A percentile compares a stretch with the other conserved stretches of the same genome.
Evolutionary conservation across 2,113 vertebrate genomes (phyloP).

Genomic region (Strix uralensis): DNA sequence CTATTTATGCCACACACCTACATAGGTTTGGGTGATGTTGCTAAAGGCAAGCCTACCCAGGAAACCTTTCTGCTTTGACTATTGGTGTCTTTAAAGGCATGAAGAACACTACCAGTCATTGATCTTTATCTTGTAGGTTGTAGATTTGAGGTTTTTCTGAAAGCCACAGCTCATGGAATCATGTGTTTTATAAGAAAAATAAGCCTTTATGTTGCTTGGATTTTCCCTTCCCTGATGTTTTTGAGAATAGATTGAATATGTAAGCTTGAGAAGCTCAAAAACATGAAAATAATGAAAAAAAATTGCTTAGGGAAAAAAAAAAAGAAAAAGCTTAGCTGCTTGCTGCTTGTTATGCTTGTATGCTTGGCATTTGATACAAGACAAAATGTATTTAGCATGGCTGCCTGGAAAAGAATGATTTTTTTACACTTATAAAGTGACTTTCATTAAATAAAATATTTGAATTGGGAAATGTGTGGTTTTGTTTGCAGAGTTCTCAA

Average conservation of each 20-base stretch:
- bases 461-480: neutral
- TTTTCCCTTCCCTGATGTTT: neutral
- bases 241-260: neutral
- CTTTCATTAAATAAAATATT: neutral
- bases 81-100: neutral
- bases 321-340: neutral
- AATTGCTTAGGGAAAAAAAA: neutral
- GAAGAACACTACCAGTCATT: neutral
- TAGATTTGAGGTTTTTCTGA: neutral
- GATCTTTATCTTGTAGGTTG: neutral
- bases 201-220: neutral
- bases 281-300: neutral
- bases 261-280: neutral
- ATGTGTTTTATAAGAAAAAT: neutral
- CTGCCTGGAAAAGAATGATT: neutral
- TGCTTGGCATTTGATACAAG: neutral
- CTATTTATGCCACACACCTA: neutral
- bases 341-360: neutral
- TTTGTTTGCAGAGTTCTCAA: neutral
- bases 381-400: neutral
- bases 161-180: neutral
- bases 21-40: neutral
- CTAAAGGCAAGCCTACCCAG: neutral
- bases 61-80: neutral
- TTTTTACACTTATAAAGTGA: neutral